phyloP scores from a whole-genome alignment of 2,113 vertebrate genomes.

The Meles meles region DNA sequence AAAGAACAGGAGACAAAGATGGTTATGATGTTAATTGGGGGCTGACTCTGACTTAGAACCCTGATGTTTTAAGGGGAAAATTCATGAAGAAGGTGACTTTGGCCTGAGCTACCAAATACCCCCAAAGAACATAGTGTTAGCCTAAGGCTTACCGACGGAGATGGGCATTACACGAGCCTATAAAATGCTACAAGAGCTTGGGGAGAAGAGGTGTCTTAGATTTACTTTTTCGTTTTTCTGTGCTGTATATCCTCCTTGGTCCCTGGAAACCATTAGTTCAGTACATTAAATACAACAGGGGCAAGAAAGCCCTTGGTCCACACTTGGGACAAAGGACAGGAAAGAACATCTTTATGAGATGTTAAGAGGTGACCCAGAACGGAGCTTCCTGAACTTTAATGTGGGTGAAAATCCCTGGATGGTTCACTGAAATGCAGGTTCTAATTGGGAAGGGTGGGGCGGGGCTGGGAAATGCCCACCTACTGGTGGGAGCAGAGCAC shows the following conservation, averaged over 20 bases:
- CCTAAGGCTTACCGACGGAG: background rate
- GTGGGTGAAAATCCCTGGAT: background rate
- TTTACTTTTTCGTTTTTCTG: background rate
- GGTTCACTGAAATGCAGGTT: background rate
- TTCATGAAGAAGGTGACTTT: background rate
- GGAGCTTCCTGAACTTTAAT: background rate
- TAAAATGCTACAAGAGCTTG: background rate
- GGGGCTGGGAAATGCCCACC: background rate
- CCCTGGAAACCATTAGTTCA: background rate
- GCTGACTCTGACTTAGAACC: background rate
- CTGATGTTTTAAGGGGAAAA: background rate
- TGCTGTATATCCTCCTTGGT: background rate
- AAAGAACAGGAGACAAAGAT: background rate
- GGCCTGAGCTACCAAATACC: background rate
- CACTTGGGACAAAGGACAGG: background rate
- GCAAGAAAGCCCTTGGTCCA: background rate
- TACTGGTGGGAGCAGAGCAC: background rate
- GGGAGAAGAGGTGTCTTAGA: background rate
- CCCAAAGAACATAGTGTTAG: background rate
- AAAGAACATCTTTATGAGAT: background rate
- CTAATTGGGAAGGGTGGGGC: background rate
- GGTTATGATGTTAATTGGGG: background rate
- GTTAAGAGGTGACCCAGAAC: background rate
- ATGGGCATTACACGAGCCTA: too few species aligned
- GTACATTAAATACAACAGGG: background rate